phyloP scores from a whole-genome alignment of 1,140 invertebrate species.

The Drosophila setifemur region DNA sequence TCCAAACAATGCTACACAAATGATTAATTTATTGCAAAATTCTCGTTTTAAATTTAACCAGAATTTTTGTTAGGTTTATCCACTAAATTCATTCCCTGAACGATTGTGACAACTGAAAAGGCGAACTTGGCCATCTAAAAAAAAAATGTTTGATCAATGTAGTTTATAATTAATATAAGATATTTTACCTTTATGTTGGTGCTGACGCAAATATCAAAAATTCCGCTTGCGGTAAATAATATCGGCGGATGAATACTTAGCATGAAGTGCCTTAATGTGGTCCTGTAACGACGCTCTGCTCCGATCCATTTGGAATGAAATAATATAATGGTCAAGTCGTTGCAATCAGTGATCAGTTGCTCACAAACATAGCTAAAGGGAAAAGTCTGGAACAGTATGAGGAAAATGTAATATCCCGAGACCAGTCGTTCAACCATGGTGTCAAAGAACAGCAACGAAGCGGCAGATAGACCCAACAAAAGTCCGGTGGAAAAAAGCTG shows the following conservation, averaged over 20 bases:
- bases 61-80: slow-evolving; percentile 13
- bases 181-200: slow-evolving; percentile 27
- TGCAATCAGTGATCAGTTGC: slow-evolving; percentile 4
- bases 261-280: slow-evolving; percentile 25
- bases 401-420: slow-evolving; percentile 1
- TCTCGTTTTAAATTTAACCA: too few species aligned
- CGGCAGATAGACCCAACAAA: slow-evolving; percentile 13
- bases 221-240: slow-evolving; percentile 20
- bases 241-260: slow-evolving; percentile 29
- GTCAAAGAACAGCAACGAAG: slow-evolving; percentile 25
- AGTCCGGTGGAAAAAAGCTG: slow-evolving; percentile 24
- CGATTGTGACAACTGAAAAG: slow-evolving; percentile 39
- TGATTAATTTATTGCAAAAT: too few species aligned
- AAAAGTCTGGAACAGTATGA: slow-evolving; percentile 20
- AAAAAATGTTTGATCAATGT: not conserved
- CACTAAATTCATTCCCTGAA: slow-evolving; percentile 18
- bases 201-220: slow-evolving; percentile 27
- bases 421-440: slow-evolving; percentile 6
- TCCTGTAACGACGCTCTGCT: slow-evolving; percentile 13
- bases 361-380: slow-evolving; percentile 40
- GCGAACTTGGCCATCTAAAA: slow-evolving; percentile 44
- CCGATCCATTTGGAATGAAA: slow-evolving; percentile 39
- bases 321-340: not conserved
- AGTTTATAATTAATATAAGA: not conserved
- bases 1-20: too few species aligned